Evolutionary conservation across 2,888 invertebrate species (phyloP), one percentile per base, ranked within the genome.

Genomic region (Parochlus steinenii): DNA sequence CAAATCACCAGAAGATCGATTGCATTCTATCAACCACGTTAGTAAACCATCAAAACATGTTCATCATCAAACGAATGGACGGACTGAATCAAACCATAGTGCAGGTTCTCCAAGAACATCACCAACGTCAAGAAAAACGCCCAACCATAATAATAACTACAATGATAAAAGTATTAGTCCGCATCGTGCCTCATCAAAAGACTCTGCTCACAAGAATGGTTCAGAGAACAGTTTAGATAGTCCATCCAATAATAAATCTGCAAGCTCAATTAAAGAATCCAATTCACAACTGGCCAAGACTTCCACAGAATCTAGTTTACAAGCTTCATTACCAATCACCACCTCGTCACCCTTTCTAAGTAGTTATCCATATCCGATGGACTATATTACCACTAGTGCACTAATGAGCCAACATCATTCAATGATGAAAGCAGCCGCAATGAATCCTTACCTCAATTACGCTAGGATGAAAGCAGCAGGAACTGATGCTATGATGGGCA

Each of bases 391-490:
- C 1, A 59, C 61, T 31, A 76, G 72, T 47, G 74, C 76, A 45
- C 56, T 82, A 39, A 72, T 81, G 70, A 75, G 77, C 2, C 80
- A 80, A 50, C 78, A 79, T 48, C 66, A 67, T 35, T 71, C 74
- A 6, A 68, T 70, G 44, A 58, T 80, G 37, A 78, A 80, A 58
- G 74, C 72, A 43, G 74, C 76, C 43, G 67, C 67, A 1, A 58
- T 77, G 49, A 75, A 77, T 52, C 85, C 89, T 0, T 89, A 87
- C 56, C 65, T 87, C 41, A 76, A 80, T 37, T 89, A 89, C 51
- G 83, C 85, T 4, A 67, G 86, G 42, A 74, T 89, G 62, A 86
- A 89, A 62, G 68, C 73, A 3, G 65, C 71, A 2, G 79, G 78
- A 7, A 63, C 67, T 31, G 77, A 77, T 43, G 56, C 65, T 5